phyloP scores from a whole-genome alignment of 2,113 vertebrate genomes.

The Gymnobelideus leadbeateri region DNA sequence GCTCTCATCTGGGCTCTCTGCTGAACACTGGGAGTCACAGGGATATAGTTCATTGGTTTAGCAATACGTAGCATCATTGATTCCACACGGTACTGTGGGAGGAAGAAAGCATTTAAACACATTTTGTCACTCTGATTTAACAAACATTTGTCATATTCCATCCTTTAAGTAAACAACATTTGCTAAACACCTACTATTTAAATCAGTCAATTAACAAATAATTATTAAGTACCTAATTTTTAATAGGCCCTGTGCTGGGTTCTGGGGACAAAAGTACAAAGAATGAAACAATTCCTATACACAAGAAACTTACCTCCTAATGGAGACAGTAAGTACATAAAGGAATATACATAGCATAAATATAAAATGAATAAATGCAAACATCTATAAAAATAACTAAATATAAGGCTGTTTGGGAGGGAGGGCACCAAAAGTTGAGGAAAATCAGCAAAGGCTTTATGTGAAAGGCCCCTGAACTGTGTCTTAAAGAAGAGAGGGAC shows the following conservation, averaged over 20 bases:
- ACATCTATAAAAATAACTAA: background rate
- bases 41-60: slow-evolving; percentile 97
- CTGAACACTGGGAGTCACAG: slow-evolving; percentile 93
- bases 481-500: background rate
- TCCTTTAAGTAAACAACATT: slow-evolving; percentile 1
- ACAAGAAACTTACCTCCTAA: background rate
- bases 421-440: background rate
- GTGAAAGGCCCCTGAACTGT: background rate
- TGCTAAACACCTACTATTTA: background rate
- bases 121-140: slow-evolving; percentile 8
- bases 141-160: slow-evolving; percentile 9
- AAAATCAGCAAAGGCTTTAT: background rate
- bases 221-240: background rate
- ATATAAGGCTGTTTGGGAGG: background rate
- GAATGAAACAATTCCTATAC: background rate
- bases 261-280: background rate
- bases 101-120: slow-evolving; percentile 55
- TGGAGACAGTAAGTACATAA: background rate
- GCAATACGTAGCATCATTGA: slow-evolving; percentile 99
- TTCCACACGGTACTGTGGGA: slow-evolving; percentile 95
- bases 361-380: background rate
- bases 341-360: background rate
- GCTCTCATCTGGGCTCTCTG: slow-evolving; percentile 97
- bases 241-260: background rate
- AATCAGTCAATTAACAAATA: background rate